These are phyloP conservation scores for Pemphigus obesinymphae DNA, from an alignment of 1,140 invertebrate species.

Conservation along the genomic window DNA sequence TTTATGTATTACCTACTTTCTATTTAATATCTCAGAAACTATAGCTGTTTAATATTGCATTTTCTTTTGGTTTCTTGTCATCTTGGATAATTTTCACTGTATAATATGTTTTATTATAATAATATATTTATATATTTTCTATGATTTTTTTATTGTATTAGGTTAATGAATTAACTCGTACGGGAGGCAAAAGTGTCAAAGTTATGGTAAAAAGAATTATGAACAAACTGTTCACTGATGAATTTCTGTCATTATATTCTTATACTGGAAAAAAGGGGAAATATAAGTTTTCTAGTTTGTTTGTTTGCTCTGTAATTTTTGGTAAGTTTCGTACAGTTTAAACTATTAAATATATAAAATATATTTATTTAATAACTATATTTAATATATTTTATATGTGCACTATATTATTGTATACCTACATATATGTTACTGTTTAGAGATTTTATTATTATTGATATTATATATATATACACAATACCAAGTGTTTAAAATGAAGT, in stretches of 20 bases:
- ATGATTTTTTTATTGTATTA: too few relatives aligned
- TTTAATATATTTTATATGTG: not conserved
- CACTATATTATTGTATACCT: not conserved
- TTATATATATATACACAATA: not conserved
- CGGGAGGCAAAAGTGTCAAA: not conserved
- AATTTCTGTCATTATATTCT: not conserved
- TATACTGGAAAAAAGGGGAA: not conserved
- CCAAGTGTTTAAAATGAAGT: not conserved
- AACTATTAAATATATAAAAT: too few relatives aligned
- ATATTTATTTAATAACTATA: not conserved
- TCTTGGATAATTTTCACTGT: too few relatives aligned
- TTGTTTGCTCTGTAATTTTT: not conserved
- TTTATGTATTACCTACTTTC: too few relatives aligned
- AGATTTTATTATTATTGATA: too few relatives aligned
- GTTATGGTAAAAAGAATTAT: not conserved
- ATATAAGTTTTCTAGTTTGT: not conserved
- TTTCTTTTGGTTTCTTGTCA: too few relatives aligned
- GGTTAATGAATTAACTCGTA: not conserved
- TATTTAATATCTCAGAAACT: too few relatives aligned
- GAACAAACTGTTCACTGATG: not conserved
- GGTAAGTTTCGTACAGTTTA: not conserved
- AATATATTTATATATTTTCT: too few relatives aligned
- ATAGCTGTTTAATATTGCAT: too few relatives aligned
- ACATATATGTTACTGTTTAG: not conserved
- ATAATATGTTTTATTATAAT: too few relatives aligned